Base-by-base conservation (phyloP, 1,140 invertebrate genomes). In the Popillia japonica region DNA sequence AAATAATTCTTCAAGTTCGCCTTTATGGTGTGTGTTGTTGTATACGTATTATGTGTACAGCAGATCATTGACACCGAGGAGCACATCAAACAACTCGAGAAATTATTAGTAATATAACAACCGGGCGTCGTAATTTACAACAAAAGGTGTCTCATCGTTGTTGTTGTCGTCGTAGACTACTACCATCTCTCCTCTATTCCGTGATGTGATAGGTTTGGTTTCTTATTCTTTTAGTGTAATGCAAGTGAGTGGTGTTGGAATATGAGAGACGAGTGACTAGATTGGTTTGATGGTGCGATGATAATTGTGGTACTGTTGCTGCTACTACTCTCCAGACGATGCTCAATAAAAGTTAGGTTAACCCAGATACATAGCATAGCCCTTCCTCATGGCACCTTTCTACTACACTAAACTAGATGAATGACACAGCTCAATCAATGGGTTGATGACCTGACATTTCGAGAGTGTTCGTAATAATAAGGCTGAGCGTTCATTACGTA, bases 11-110 rank as follows among this genome's bases (percentile, higher is more conserved):
- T 76, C 73, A 61, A 78, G 79, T 79, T 79, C 79, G 55, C 77
- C 73, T 79, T 79, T 79, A 79, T 79, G 79, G 79, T 42, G 40
- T 74, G 72, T 27, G 14, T 68, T 23, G 61, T 68, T 68, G 61
- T 68, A 68, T 68, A 68, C 27, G 61, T 55, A 55, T n/a, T 55
- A 55, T 68, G 61, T 27, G 61, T 34, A 68, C 61, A 68, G 61
- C 61, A 68, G 80, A 81, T 81, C 80, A 81, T 81, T 81, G 80
- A 81, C 80, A 81, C 80, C 80, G 77, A 68, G 79, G 75, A 68
- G 79, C 59, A 55, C 76, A 79, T 78, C 79, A 79, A 23, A 74
- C 72, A 74, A 74, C 40, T 74, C 41, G 72, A 41, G 34, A 74
- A 40, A 74, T 74, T 74, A 40, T 23, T 20, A 74, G 40, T 72